Evolutionary conservation across 2,797 vertebrate genomes (phyloP).

Genomic region (Nasua narica): DNA sequence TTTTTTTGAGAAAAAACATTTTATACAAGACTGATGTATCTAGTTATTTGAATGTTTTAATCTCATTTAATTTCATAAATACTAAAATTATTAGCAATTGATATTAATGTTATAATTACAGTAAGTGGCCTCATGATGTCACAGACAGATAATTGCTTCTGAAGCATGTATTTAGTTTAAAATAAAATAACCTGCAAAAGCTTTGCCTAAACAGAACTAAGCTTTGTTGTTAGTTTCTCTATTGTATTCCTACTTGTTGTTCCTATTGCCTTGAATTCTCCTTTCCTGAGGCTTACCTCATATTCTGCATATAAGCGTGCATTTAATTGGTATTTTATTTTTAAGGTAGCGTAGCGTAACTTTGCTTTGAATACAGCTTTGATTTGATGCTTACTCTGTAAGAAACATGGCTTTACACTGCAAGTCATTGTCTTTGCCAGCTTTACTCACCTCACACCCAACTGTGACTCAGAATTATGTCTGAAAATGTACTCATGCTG

Average conservation of each 20-base stretch:
- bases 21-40: not conserved
- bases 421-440: not conserved
- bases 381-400: not conserved
- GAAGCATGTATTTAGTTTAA: not conserved
- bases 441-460: not conserved
- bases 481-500: not conserved
- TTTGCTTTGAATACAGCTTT: not conserved
- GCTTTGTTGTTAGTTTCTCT: not conserved
- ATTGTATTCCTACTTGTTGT: not conserved
- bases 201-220: not conserved
- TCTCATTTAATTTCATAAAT: not conserved
- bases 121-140: not conserved
- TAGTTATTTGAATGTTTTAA: not conserved
- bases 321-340: not conserved
- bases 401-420: not conserved
- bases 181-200: not conserved
- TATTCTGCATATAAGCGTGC: not conserved
- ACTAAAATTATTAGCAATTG: not conserved
- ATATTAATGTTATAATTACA: not conserved
- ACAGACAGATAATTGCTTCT: not conserved
- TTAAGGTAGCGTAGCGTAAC: not conserved
- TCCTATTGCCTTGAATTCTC: not conserved
- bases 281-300: not conserved
- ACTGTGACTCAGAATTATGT: not conserved
- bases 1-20: not conserved